Evolutionary conservation across 1,140 invertebrate genomes (phyloP), one percentile per base, ranked within the genome.

Genomic region (Diabrotica virgifera): DNA sequence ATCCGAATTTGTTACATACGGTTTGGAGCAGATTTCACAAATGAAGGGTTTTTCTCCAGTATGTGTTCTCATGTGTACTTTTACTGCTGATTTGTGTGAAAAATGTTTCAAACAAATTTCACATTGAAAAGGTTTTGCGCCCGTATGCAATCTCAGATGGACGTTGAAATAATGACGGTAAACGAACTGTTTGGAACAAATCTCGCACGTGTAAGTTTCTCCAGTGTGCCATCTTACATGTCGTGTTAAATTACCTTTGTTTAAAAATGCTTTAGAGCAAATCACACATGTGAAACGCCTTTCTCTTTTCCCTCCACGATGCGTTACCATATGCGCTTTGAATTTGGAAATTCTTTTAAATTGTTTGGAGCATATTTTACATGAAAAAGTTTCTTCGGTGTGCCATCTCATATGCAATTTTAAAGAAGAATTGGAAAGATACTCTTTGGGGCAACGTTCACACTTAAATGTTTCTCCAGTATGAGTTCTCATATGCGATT

Each of bases 291-390:
- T 24, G 24, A 24, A 24, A 24, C 24, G 90, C 67, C 87, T 83
- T 71, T 90, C 87, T 5, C n/a, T n/a, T n/a, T n/a, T n/a, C n/a
- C n/a, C n/a, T 5, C 89, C 90, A 50, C 87, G 89, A 78, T 91
- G 89, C 72, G 87, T 80, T 71, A 24, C 4, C 24, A 24, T 4
- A 24, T 24, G 24, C 24, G 24, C 24, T 24, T 24, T 24, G 1
- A 24, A 24, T 24, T 24, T 24, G 1, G 24, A 24, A 4, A 4
- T 24, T 24, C 1, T 24, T 24, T 1, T 2, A 24, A 24, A 24
- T 24, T 8, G n/a, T 35, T 56, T 54, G 9, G 9, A 8, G 13
- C 61, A 63, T 65, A 76, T 72, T 55, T 76, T 72, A 62, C 78
- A 79, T 6, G 71, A 10, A 67, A 64, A 55, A 0, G 53, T 13